phyloP scores from a whole-genome alignment of 2,113 vertebrate species.

The Lanius ludovicianus region DNA sequence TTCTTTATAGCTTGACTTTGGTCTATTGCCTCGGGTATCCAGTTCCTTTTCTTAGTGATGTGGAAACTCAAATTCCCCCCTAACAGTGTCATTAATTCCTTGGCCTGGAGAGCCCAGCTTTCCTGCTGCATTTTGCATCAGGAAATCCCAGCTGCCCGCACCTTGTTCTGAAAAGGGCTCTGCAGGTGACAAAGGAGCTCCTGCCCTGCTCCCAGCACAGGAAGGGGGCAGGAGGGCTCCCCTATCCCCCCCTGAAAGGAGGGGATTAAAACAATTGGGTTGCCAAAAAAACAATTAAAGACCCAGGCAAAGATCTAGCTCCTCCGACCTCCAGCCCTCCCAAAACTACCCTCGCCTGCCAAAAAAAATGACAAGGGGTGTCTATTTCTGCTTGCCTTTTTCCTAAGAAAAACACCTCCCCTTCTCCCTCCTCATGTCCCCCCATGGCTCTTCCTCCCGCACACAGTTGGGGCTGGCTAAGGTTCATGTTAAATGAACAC shows the following conservation, averaged over 20 bases:
- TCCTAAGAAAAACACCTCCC: slow-evolving; percentile 32
- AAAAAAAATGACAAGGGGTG: slow-evolving; percentile 38
- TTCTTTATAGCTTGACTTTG: slow-evolving; percentile 69
- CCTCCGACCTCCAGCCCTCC: not conserved
- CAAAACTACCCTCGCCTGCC: not conserved
- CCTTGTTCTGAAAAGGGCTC: not conserved
- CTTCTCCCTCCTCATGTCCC: not conserved
- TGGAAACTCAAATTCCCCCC: slow-evolving; percentile 55
- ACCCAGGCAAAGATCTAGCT: not conserved
- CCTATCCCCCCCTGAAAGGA: not conserved
- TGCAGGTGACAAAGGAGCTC: slow-evolving; percentile 23
- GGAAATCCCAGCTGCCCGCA: slow-evolving; percentile 41
- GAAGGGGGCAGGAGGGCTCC: not conserved
- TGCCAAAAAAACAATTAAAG: not conserved
- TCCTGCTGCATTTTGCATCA: slow-evolving; percentile 58
- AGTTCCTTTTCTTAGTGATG: slow-evolving; percentile 61
- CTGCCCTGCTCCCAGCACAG: not conserved
- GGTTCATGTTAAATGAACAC: not conserved
- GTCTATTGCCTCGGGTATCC: slow-evolving; percentile 58
- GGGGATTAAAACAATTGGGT: not conserved
- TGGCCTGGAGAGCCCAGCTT: slow-evolving; percentile 20
- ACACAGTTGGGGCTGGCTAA: not conserved
- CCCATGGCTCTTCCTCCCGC: not conserved
- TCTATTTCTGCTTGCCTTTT: slow-evolving; percentile 43
- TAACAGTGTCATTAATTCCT: slow-evolving; percentile 59